Conservation (phyloP, 64 coral and sea anemone genomes). For the Catalaphyllia jardinei region DNA sequence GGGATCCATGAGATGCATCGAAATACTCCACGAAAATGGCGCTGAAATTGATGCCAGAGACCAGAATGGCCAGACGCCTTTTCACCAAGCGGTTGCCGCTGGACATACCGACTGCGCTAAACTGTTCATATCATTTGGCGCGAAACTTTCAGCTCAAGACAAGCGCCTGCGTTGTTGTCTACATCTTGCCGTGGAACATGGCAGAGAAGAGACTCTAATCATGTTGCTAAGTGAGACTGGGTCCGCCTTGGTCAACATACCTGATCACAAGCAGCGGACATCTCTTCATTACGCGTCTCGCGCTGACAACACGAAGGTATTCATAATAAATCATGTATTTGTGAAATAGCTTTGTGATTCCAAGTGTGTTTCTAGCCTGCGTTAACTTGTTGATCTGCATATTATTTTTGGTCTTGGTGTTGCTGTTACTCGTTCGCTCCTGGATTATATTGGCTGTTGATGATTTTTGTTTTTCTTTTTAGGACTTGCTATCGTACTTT, state of each 20-base stretch:
- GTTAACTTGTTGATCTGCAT: too few species aligned
- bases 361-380: too few species aligned
- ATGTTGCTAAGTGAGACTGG: constrained; percentile 56
- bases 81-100: constrained; percentile 62
- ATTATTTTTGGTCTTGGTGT: too few species aligned
- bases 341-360: too few species aligned
- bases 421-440: too few species aligned
- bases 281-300: constrained; percentile 80
- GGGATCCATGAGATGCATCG: constrained; percentile 16
- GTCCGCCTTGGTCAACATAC: constrained; percentile 22
- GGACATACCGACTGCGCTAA: constrained; percentile 48
- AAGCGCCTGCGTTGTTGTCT: constrained; percentile 51
- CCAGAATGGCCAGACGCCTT: constrained; percentile 59
- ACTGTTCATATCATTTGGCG: constrained; percentile 59
- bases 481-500: too few species aligned
- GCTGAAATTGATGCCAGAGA: constrained; percentile 43
- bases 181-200: constrained; percentile 79
- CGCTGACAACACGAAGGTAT: constrained; percentile 55
- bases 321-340: too few species aligned
- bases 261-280: constrained; percentile 58
- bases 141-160: constrained; percentile 51
- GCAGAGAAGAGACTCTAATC: constrained; percentile 49
- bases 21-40: constrained; percentile 41
- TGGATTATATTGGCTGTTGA: too few species aligned
- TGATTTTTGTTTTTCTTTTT: too few species aligned